These are phyloP conservation scores for Lomographa bimaculata DNA, from an alignment of 2,888 invertebrate species.

Conservation along the genomic window DNA sequence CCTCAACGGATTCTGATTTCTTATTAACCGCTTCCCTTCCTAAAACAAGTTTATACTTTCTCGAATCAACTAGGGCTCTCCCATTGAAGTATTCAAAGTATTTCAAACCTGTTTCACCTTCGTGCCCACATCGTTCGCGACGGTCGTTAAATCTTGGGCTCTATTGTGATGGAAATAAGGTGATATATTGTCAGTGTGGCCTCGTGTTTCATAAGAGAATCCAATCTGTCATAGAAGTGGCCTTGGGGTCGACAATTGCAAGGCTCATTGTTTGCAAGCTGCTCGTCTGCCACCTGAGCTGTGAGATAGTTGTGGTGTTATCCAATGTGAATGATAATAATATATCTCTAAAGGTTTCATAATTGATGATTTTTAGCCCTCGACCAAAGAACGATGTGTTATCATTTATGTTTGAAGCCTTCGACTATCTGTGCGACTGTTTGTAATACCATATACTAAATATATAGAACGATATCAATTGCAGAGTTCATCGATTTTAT, in stretches of 20 bases:
- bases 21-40: conserved; percentile 18
- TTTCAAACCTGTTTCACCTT: conserved; percentile 34
- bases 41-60: conserved; percentile 37
- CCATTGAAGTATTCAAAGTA: conserved; percentile 35
- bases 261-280: conserved; percentile 46
- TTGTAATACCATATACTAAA: no score
- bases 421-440: no score
- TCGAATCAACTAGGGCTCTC: conserved; percentile 32
- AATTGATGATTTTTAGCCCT: no score
- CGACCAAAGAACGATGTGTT: no score
- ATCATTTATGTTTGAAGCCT: no score
- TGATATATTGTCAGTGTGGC: conserved; percentile 25
- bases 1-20: conserved; percentile 16
- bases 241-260: conserved; percentile 46
- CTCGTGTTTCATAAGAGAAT: conserved; percentile 41
- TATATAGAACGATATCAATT: no score
- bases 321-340: no score
- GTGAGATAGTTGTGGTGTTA: no score
- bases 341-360: no score
- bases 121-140: not conserved
- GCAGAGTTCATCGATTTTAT: no score
- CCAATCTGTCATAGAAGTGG: conserved; percentile 46
- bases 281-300: conserved; percentile 28
- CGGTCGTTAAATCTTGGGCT: conserved; percentile 11
- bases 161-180: conserved; percentile 24